Base-by-base conservation (phyloP, 2,113 vertebrate genomes). In the Herpetotheres cachinnans region DNA sequence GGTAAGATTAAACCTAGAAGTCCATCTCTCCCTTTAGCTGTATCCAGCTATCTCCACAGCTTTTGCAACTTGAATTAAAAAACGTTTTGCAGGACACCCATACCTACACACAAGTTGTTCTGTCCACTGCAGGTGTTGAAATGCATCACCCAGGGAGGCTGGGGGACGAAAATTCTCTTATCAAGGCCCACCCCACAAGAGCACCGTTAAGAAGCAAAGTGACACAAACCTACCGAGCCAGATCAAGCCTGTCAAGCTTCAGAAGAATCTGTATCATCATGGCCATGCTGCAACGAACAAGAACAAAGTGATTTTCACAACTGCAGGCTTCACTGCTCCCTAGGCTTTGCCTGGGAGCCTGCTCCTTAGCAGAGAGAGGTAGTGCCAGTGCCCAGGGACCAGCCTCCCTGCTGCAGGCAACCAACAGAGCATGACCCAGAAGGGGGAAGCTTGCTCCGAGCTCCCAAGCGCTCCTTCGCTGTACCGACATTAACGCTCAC, bases 221-320 rank as follows among this genome's bases (percentile, higher is more conserved):
- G 25, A 34, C 7, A 7, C 47, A 56, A 26, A 66, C 58, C 29
- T 97, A 99, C 99, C 99, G 98, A 72, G 99, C 99, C 19, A 99
- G 97, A 92, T 99, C 99, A 10, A 99, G 98, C 89, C 99, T 98
- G 97, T 99, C 99, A 19, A 99, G 97, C 97, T 99, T 99, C 93
- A 99, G 98, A 19, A 99, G 97, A 29, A 99, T 98, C 97, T 99
- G 99, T 90, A 99, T 98, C 11, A 95, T 99, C 99, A 99, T 99
- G 62, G 99, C 99, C 98, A 98, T 98, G 96, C 99, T 99, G 96
- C 15, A 93, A 71, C 40, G 2, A 94, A 83, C 24, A 49, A n/a
- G 6, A 61, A 10, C 11, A 90, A 5, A 62, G 26, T 4, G 13
- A 9, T 21, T 42, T 13, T 9, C 40, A 3, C 6, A 10, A 0